Percentiles rank a stretch among this genome's conserved stretches.
Evolutionary conservation across 2,113 vertebrate species (phyloP).

Genomic region (Ivindomyrus marchei): DNA sequence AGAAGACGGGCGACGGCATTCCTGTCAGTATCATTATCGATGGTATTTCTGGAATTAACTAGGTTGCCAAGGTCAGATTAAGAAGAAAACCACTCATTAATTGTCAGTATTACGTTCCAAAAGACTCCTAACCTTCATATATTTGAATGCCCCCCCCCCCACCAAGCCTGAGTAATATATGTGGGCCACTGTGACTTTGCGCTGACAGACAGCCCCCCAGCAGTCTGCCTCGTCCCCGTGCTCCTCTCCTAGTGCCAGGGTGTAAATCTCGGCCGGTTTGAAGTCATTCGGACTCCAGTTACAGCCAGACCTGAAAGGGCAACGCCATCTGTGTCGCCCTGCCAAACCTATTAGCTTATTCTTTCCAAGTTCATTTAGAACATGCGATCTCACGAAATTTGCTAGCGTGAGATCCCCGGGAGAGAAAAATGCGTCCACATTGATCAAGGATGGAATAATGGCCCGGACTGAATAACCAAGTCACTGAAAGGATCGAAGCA

Average conservation of each 20-base stretch:
- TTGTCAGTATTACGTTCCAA: background rate
- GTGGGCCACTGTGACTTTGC: constrained; percentile 34
- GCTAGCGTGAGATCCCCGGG: constrained; percentile 28
- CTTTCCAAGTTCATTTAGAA: constrained; percentile 40
- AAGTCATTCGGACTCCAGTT: constrained; percentile 29
- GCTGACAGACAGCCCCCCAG: constrained; percentile 32
- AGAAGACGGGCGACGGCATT: background rate
- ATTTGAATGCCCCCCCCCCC: background rate
- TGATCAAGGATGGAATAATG: constrained; percentile 38
- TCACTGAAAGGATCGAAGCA: constrained; percentile 29
- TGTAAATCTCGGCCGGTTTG: constrained; percentile 33
- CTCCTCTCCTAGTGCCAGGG: constrained; percentile 35
- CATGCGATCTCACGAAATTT: constrained; percentile 29
- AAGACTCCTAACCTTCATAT: background rate
- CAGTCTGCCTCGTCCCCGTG: constrained; percentile 36
- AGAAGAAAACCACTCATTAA: background rate
- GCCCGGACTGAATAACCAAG: constrained; percentile 36
- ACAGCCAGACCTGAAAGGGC: constrained; percentile 4
- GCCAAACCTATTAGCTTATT: constrained; percentile 42
- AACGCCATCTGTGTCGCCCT: constrained; percentile 32
- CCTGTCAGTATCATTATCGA: background rate
- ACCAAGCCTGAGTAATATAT: constrained; percentile 22
- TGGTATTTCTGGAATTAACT: background rate
- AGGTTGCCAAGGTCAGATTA: constrained; percentile 7
- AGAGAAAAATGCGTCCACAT: constrained; percentile 35